Base-by-base conservation (phyloP, 2,888 invertebrate species). In the Belgica antarctica region DNA sequence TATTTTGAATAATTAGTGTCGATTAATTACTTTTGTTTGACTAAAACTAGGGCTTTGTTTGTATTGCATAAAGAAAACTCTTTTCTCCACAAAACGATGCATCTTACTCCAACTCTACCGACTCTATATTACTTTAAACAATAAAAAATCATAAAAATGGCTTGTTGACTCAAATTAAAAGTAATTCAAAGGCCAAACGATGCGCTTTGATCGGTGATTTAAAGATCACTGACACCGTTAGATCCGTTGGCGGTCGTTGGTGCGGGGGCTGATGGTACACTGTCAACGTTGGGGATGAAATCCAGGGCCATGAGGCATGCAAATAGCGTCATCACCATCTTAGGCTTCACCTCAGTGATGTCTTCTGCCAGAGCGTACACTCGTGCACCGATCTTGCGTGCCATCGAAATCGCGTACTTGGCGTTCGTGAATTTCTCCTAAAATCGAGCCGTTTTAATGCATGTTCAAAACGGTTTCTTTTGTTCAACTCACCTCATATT, bases 271-370 rank as follows among this genome's bases (percentile, higher is more conserved):
- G 63, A 25, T 25, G 17, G 79, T 25, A 80, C 79, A 72, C 79
- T 80, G 72, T 90, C 91, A 90, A 92, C 89, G 77, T 89, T 87
- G 73, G 96, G 96, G 76, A 94, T 87, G 82, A 95, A 96, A 83
- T 96, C 97, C 77, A 94, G 86, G 27, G 95, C 94, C 98, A 99
- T 99, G 76, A 99, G 86, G 79, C 98, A 98, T 27, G 99, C 98
- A 83, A 99, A 99, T 74, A 99, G 93, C 2, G 99, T 99, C 97
- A 99, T 96, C 71, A 99, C 93, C 96, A 99, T 95, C 82, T 97
- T 99, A 71, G 90, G 93, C 80, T 98, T 98, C 22, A 96, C 89
- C 83, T 99, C 97, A 36, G 96, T 92, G 77, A 99, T 97, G 83
- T 99, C 98, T 80, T 99, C 98, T 15, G 98, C 98, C 72, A 99